Conservation (phyloP, 2,888 invertebrate species). For the Ganaspis brasiliensis region DNA sequence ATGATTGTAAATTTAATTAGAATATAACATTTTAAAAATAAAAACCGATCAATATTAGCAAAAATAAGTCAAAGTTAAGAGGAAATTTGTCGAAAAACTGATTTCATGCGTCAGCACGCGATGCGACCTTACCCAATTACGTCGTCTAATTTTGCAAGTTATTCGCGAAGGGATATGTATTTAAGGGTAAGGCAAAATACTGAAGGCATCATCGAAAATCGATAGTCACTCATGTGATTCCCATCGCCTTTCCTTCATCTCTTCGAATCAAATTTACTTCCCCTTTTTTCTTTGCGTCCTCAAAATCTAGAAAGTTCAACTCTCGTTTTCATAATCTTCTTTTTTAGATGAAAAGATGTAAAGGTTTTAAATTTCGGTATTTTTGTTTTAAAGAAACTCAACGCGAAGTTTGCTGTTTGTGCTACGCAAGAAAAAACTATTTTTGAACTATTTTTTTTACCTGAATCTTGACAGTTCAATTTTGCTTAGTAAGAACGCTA, state of each 20-base stretch:
- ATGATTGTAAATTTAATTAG: no score
- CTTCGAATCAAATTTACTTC: constrained; percentile 7
- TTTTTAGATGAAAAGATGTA: constrained; percentile 55
- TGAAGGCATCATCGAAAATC: constrained; percentile 59
- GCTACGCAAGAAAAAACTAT: no score
- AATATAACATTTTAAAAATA: no score
- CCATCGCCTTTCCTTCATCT: constrained; percentile 46
- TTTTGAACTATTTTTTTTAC: no score
- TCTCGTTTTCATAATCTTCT: constrained; percentile 28
- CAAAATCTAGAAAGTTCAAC: constrained; percentile 46
- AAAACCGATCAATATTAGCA: no score
- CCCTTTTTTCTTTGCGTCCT: not conserved
- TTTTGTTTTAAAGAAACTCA: constrained; percentile 36
- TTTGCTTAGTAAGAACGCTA: no score
- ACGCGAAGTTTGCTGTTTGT: no score
- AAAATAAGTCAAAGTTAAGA: not conserved
- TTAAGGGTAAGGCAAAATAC: constrained; percentile 39
- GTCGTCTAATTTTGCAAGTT: constrained; percentile 62
- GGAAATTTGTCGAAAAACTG: constrained; percentile 63
- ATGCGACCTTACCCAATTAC: constrained; percentile 61
- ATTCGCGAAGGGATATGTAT: constrained; percentile 15
- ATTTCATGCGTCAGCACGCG: constrained; percentile 70
- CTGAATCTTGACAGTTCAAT: no score
- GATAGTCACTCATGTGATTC: constrained; percentile 50
- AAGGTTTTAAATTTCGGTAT: constrained; percentile 68